Base-by-base conservation (phyloP, 2,888 invertebrate genomes). In the Lymantria dispar region DNA sequence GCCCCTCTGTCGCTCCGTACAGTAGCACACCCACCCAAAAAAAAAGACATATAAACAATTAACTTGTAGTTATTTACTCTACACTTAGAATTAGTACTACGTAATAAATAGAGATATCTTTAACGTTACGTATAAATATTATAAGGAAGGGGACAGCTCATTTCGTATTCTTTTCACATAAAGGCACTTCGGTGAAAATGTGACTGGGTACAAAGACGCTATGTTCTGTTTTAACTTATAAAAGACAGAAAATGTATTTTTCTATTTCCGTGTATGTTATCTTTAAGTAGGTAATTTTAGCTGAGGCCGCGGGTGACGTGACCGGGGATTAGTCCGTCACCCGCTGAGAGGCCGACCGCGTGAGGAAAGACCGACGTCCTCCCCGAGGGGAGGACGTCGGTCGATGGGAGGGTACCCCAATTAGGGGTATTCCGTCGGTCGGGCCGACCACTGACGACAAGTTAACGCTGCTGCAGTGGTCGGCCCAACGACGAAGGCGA, bases 131-230 rank as follows among this genome's bases (percentile, higher is more conserved):
- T 72, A 73, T 75, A 75, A 64, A 76, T 77, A 77, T 74, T 72
- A 70, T 70, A 70, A 71, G 70, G 68, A 75, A 74, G 76, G 78
- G 78, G 77, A 74, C 68, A 67, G 56, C 75, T 76, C 76, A 81
- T 85, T 76, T 65, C 53, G 72, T 82, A 87, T 87, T 85, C 87
- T 60, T 62, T 58, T 57, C 83, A 74, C 86, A 82, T 74, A 68
- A 68, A 67, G 73, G 69, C 72, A 76, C 81, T 82, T 77, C 74
- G 80, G 80, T 70, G 78, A 77, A 78, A 84, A 83, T 83, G 80
- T 81, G 79, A 74, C 72, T 65, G 69, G 57, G 63, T 64, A 74
- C 64, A 66, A 58, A 64, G 65, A 65, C 62, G 64, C 64, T 60
- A 64, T 62, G 60, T 65, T 64, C 62, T 68, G 51, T 65, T 61